Conservation (phyloP, 1,140 invertebrate species). For the Bilobella aurantiaca region DNA sequence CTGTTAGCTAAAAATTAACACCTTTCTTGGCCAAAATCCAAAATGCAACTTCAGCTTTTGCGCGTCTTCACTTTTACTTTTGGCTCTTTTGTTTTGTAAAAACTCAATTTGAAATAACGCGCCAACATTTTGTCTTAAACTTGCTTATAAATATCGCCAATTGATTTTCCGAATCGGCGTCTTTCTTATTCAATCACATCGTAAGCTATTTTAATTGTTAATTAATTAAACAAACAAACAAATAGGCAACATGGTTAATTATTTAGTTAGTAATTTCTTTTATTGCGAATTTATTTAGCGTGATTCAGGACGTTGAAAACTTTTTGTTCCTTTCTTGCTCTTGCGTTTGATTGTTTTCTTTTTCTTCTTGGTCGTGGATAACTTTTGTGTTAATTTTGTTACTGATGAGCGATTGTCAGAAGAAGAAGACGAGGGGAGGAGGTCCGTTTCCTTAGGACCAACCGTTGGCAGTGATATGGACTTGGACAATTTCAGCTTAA, state of each 20-base stretch:
- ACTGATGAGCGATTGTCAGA: slow-evolving; percentile 6
- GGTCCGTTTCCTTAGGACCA: neutral
- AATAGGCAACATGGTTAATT: neutral
- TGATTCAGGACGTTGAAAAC: neutral
- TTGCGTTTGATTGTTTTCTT: neutral
- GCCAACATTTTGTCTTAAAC: no score
- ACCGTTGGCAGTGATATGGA: neutral
- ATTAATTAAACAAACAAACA: neutral
- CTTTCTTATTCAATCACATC: no score
- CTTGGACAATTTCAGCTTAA: neutral
- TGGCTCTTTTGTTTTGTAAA: no score
- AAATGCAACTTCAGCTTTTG: no score
- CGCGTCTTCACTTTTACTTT: no score
- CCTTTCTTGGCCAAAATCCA: no score
- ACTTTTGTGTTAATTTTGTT: neutral
- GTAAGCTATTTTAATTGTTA: no score
- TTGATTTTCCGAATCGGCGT: no score
- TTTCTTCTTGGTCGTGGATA: neutral
- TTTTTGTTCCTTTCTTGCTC: neutral
- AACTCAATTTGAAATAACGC: no score
- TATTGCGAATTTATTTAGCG: neutral
- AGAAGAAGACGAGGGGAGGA: neutral
- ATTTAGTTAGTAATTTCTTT: neutral
- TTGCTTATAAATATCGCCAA: no score
- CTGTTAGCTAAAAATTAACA: no score